Base-by-base conservation (phyloP, 2,113 vertebrate genomes). In the Pyxicephalus adspersus region DNA sequence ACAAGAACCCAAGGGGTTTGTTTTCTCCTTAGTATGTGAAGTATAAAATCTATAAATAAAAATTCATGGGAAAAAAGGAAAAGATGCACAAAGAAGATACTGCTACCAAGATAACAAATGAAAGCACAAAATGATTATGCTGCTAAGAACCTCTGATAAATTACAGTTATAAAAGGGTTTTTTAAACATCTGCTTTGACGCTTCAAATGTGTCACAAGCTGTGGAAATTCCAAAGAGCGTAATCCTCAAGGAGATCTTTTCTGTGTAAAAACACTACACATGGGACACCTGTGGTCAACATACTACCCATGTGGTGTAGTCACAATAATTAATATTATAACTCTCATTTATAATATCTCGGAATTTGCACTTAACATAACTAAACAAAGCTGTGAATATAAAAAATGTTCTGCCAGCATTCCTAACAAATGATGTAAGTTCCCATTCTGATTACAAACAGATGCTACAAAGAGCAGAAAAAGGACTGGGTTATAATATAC, bases 321-420 rank as follows among this genome's bases (percentile, higher is more conserved):
- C 57, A 52, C 38, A 61, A 72, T 71, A 64, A 72, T 72, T 80
- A 80, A 79, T 79, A 79, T 58, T 31, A 50, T 45, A 23, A 19
- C 58, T 52, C 19, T 80, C 45, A 72, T 72, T 64, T 80, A 80
- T 72, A 80, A 80, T 72, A 26, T 22, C 64, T 80, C 57, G 54
- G 15, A 68, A 50, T 38, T 38, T 45, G 77, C 34, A 50, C 65
- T 79, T 68, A 79, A 72, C 68, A 80, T 64, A 72, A 31, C 54
- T 31, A 80, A 34, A 61, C 29, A 67, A 80, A 57, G 60, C 60
- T 61, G 38, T 3, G 38, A 52, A 19, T 11, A 72, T 58, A 58
- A 50, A 52, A 52, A 52, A 51, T 63, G 67, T 80, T 61, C 66
- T 80, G 34, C 58, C 60, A 73, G 29, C 58, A 81, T 73, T 74